Percentiles rank a stretch among this genome's conserved stretches.
phyloP scores from a whole-genome alignment of 2,888 invertebrate genomes.

The Papilio gigon region DNA sequence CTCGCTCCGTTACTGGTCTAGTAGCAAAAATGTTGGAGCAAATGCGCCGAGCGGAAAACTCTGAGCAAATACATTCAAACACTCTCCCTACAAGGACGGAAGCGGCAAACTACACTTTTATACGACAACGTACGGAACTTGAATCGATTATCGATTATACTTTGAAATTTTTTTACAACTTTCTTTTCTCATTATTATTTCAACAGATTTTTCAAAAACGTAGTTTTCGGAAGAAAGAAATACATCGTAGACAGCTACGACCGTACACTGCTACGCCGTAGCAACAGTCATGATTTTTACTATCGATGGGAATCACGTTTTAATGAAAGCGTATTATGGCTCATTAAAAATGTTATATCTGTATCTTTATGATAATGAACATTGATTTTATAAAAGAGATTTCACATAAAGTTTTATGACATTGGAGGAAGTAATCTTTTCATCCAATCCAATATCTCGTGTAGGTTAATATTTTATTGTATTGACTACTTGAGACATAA shows the following conservation, averaged over 20 bases:
- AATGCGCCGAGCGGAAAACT: slow-evolving; percentile 39
- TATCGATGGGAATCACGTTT: neutral
- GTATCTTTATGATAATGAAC: neutral
- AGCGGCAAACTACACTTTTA: slow-evolving; percentile 41
- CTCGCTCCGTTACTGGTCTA: slow-evolving; percentile 42
- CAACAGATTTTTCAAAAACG: neutral
- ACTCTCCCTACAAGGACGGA: slow-evolving; percentile 30
- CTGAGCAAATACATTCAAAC: slow-evolving; percentile 41
- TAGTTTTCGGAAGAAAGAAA: too few relatives aligned
- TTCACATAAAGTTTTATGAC: neutral
- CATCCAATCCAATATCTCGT: too few relatives aligned
- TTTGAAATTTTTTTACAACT: neutral
- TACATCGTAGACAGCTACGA: neutral
- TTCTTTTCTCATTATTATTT: neutral
- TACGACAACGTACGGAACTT: slow-evolving; percentile 26
- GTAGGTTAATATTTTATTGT: too few relatives aligned
- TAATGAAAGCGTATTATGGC: neutral
- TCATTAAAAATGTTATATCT: neutral
- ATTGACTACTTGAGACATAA: too few relatives aligned
- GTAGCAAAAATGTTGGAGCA: slow-evolving; percentile 48
- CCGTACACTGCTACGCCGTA: neutral
- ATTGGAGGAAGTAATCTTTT: neutral
- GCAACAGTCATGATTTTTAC: neutral
- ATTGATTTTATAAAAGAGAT: too few relatives aligned
- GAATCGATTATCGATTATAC: slow-evolving; percentile 25